Base-by-base conservation (phyloP, 2,888 invertebrate genomes). In the Piscicola geometra region DNA sequence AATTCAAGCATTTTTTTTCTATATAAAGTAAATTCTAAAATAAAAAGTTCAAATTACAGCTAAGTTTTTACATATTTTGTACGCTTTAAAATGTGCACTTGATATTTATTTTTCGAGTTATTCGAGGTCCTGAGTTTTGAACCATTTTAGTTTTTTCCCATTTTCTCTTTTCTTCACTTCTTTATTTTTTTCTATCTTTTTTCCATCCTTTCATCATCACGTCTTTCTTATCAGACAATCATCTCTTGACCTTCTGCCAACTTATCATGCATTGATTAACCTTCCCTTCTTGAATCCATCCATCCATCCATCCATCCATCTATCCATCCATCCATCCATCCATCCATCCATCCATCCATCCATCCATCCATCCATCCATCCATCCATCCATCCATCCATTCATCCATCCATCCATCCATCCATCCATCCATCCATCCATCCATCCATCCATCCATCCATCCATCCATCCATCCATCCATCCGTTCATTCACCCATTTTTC, bases 401-500 rank as follows among this genome's bases (percentile, higher is more conserved):
- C 21, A 64, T 33, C 9, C 30, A 33, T 68, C 9, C 30, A 32
- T 68, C 9, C 30, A 33, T 28, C 12, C 30, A 68, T 68, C 5
- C n/a, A 33, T 68, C 9, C 30, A 32, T 33, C 9, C n/a, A 68
- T 68, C 5, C n/a, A 68, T 68, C 15, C 12, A 68, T 68, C 9
- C 9, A 64, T 25, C 9, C 21, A 64, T 64, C 21, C 21, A 28
- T 64, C 21, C 21, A 64, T 64, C 9, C 28, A 35, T 33, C 28
- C n/a, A n/a, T 32, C 2, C 56, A 12, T 60, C 33, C n/a, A 33
- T 60, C 41, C 35, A 35, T n/a, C 66, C 50, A 32, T 67, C n/a
- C 15, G 18, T 75, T 75, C 50, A 41, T 47, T 67, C 18, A 47
- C 68, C 50, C 41, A 75, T 52, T 75, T 60, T 32, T 50, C 56